Conservation (phyloP, 2,888 invertebrate genomes). For the Heliconius hortense region DNA sequence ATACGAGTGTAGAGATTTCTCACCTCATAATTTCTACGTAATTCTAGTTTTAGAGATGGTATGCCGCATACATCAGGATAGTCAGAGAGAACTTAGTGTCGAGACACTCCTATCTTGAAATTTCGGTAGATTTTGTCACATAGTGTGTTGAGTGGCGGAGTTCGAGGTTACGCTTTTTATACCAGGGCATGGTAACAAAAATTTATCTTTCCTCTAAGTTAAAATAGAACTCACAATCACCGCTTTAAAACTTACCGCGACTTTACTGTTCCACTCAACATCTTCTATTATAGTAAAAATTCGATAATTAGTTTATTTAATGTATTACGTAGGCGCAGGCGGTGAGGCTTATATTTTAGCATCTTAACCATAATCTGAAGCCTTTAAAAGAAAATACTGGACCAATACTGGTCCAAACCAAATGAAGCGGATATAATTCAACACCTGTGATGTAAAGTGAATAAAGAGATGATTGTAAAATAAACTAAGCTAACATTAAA, state of each 20-base stretch:
- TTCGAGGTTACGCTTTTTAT: too few species aligned
- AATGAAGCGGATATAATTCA: neutral
- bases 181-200: too few species aligned
- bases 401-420: neutral
- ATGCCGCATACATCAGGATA: neutral
- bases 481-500: conserved; percentile 3
- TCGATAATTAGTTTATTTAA: neutral
- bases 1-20: too few species aligned
- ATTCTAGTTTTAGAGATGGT: neutral
- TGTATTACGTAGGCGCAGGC: neutral
- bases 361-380: neutral
- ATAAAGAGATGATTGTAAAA: neutral
- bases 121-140: neutral
- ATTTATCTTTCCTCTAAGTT: too few species aligned
- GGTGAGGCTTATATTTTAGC: neutral
- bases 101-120: neutral
- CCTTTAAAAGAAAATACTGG: neutral
- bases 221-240: neutral
- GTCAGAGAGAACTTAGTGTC: neutral
- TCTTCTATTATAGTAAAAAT: neutral
- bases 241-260: neutral
- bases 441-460: neutral
- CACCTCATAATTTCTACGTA: neutral
- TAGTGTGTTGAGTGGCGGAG: too few species aligned
- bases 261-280: too few species aligned